phyloP scores from a whole-genome alignment of 1,140 invertebrate genomes.

The Drosophila prosaltans region DNA sequence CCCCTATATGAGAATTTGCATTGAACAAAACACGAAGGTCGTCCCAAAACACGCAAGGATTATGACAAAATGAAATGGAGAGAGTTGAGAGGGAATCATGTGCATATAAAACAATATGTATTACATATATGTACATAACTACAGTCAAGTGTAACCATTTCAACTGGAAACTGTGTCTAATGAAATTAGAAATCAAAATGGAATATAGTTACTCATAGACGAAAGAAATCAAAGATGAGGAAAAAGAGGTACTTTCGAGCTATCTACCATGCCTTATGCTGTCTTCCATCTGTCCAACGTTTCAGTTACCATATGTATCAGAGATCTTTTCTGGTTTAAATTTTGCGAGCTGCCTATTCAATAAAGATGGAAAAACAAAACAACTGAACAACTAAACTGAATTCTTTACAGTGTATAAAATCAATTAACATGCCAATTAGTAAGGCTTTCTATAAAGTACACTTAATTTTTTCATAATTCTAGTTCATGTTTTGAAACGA shows the following conservation, averaged over 20 bases:
- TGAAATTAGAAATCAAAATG: neutral
- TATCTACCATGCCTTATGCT: too few species aligned
- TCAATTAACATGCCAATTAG: neutral
- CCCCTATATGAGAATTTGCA: slow-evolving; percentile 47
- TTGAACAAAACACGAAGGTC: slow-evolving; percentile 21
- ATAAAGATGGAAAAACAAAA: too few species aligned
- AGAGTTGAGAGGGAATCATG: neutral
- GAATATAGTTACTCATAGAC: neutral
- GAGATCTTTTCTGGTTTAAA: too few species aligned
- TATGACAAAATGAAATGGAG: neutral
- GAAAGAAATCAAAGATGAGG: too few species aligned
- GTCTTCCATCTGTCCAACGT: too few species aligned
- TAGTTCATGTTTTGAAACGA: neutral
- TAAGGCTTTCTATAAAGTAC: neutral
- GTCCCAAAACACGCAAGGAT: slow-evolving; percentile 25
- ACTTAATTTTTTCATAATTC: neutral
- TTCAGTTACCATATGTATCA: too few species aligned
- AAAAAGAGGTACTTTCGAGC: too few species aligned
- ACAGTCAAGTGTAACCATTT: neutral
- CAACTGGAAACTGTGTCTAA: neutral
- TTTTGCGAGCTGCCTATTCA: too few species aligned
- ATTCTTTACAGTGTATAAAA: neutral
- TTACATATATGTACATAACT: neutral
- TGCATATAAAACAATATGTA: neutral
- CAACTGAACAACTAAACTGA: neutral